Percentiles rank a stretch among this genome's conserved stretches.
These are phyloP conservation scores for Xenus cinereus DNA, from an alignment of 2,113 vertebrate species.

Conservation along the genomic window DNA sequence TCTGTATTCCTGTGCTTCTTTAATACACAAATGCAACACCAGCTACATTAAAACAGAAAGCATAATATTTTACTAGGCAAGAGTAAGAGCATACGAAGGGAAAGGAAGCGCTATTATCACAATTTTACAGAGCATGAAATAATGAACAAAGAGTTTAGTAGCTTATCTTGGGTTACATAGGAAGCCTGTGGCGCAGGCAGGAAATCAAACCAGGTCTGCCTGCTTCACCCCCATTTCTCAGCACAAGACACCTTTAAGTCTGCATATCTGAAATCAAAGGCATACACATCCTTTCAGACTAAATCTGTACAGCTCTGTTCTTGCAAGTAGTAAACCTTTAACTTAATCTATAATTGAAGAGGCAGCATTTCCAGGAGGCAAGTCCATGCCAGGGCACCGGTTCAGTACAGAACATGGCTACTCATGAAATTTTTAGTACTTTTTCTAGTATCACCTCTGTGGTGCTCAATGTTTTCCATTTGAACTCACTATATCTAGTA, in stretches of 20 bases:
- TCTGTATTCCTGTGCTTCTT: neutral
- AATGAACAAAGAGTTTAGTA: neutral
- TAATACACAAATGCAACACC: neutral
- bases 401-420: neutral
- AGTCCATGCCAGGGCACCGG: neutral
- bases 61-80: neutral
- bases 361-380: neutral
- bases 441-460: neutral
- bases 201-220: neutral
- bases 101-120: neutral
- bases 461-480: neutral
- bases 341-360: constrained; percentile 12
- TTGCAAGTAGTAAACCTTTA: neutral
- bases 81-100: neutral
- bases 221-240: neutral
- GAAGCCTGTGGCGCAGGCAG: neutral
- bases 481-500: neutral
- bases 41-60: neutral
- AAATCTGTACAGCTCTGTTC: neutral
- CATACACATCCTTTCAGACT: neutral
- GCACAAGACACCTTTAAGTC: neutral
- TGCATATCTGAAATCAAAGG: neutral
- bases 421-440: neutral
- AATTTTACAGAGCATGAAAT: neutral
- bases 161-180: neutral